Base-by-base conservation (phyloP, 2,888 invertebrate genomes). In the Cynaeus angustus region DNA sequence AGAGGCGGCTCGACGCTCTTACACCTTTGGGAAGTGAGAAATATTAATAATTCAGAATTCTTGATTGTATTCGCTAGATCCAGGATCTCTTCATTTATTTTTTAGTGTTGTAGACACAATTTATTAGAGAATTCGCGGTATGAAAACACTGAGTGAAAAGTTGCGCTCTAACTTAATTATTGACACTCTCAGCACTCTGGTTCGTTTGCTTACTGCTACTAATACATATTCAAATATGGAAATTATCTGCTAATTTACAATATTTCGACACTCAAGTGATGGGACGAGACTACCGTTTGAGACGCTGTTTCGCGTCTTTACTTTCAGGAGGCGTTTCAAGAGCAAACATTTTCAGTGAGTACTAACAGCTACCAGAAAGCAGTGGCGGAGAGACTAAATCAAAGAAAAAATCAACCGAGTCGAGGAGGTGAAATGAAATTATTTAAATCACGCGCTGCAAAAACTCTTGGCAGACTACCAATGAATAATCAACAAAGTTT, bases 181-280 rank as follows among this genome's bases (percentile, higher is more conserved):
- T 72, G 74, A 71, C 72, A 73, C 74, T 74, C 74, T 72, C 70
- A 64, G 73, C 72, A 71, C 73, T 71, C 66, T 56, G 70, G 69
- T 70, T 68, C 71, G 74, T 74, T 75, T 72, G 68, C 69, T 73
- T 70, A 58, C 71, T 67, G 72, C 75, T 72, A 68, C 71, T 72
- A 71, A 77, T 77, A 75, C 76, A 77, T 77, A 77, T 77, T 77
- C 76, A 77, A 69, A 76, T 77, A 77, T 76, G 76, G 74, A 76
- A 77, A 77, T 77, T 68, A 72, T 67, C 72, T 28, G 65, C 67
- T 72, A 74, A 75, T 76, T 76, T 74, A 76, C 74, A 73, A 70
- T 71, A 73, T 75, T 75, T 75, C 74, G 74, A 74, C 74, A 75
- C 72, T 68, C 48, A 56, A 68, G 61, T 55, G 74, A 76, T 75